Evolutionary conservation across 2,797 vertebrate species (phyloP).

Genomic region (Mallotus villosus): DNA sequence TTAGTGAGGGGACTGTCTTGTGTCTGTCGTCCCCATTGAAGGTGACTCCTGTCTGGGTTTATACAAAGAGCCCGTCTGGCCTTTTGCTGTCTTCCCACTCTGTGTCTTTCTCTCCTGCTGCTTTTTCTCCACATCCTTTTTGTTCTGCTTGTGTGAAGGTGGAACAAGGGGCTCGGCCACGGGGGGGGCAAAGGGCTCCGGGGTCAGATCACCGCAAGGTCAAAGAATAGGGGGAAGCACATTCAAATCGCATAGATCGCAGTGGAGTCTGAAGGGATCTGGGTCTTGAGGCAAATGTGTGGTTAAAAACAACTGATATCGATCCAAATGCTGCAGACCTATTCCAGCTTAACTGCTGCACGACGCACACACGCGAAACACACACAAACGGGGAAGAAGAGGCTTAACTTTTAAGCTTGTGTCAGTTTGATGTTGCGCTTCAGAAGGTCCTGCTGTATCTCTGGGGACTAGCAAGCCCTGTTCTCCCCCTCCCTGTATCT

Average conservation of each 20-base stretch:
- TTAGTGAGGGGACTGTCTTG: neutral
- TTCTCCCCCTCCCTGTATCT: slow-evolving; percentile 12
- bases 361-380: neutral
- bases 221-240: slow-evolving; percentile 9
- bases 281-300: slow-evolving; percentile 20
- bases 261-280: slow-evolving; percentile 28
- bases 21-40: neutral
- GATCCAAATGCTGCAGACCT: slow-evolving; percentile 24
- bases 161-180: slow-evolving; percentile 17
- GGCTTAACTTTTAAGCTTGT: slow-evolving; percentile 2
- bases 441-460: slow-evolving; percentile 16
- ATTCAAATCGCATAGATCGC: slow-evolving; percentile 18
- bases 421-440: slow-evolving; percentile 13
- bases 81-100: slow-evolving; percentile 8
- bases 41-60: neutral
- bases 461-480: slow-evolving; percentile 10
- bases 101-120: slow-evolving; percentile 20
- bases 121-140: neutral
- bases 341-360: slow-evolving; percentile 7
- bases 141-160: slow-evolving; percentile 8
- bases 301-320: neutral
- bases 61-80: slow-evolving; percentile 14
- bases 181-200: slow-evolving; percentile 17
- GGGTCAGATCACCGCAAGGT: slow-evolving; percentile 26
- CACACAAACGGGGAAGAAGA: neutral